Base-by-base conservation (phyloP, 2,113 vertebrate species). In the Ctenodactylus gundi region DNA sequence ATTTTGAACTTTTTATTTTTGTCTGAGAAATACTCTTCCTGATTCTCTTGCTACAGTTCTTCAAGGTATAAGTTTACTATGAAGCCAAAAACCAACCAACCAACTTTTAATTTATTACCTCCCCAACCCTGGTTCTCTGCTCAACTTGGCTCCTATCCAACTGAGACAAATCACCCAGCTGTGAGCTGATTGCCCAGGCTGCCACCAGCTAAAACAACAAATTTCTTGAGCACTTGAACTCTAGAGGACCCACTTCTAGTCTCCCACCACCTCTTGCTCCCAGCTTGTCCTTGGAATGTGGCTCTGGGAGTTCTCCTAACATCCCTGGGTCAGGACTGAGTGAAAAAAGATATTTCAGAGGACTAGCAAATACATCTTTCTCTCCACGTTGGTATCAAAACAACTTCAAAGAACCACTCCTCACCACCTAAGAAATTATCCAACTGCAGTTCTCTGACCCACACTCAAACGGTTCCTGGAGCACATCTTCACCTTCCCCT, bases 291-390 rank as follows among this genome's bases (percentile, higher is more conserved):
- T 77, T 67, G 68, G 64, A 64, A 17, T 17, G 3, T 17, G 36
- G 18, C 60, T 81, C 53, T 85, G 73, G 41, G 58, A 77, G 62
- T 49, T 55, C 90, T 55, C n/a, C 76, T 44, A 51, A 29, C 10
- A 67, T 53, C 57, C 73, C 73, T 36, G 82, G 46, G 29, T 92
- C 89, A 36, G 44, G 29, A 29, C 13, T 14, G 7, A 85, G 39
- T n/a, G 29, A 94, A 94, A 90, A n/a, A 4, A 95, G 60, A 20
- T 39, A 29, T 64, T 60, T 94, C 41, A 31, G n/a, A 82, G 58
- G 72, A 67, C 41, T 36, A 70, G 46, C 55, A 44, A 70, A 80
- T 65, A 64, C 4, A 20, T 53, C 81, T 27, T 36, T 44, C 70
- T 88, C 46, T 18, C 51, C 17, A 2, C 27, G 58, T 73, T 81